Evolutionary conservation across 2,888 invertebrate genomes (phyloP).

Genomic region (Stenurella melanura): DNA sequence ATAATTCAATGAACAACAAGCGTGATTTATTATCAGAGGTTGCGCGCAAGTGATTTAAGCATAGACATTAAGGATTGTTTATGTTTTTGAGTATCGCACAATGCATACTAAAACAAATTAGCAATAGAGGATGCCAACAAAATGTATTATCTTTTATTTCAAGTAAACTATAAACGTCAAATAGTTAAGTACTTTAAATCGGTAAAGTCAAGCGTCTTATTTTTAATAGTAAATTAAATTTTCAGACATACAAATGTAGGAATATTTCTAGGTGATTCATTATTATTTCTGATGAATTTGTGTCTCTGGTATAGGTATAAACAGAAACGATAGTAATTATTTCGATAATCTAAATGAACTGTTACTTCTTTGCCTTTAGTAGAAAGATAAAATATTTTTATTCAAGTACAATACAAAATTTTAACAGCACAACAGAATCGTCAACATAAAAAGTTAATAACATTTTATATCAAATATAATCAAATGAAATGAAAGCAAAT

Average conservation of each 20-base stretch:
- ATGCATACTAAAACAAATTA: constrained; percentile 19
- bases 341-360: no score
- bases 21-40: constrained; percentile 7
- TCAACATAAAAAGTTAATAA: no score
- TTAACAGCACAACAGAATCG: no score
- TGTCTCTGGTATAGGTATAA: background rate
- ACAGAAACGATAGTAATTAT: no score
- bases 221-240: constrained; percentile 15
- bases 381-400: no score
- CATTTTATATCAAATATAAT: no score
- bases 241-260: background rate
- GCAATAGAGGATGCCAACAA: constrained; percentile 14
- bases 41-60: constrained; percentile 7
- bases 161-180: constrained; percentile 17
- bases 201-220: background rate
- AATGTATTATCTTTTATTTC: constrained; percentile 3
- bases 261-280: constrained; percentile 18
- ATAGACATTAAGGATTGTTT: background rate
- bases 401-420: no score
- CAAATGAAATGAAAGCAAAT: no score
- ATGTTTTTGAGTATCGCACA: constrained; percentile 8
- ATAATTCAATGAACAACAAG: constrained; percentile 6
- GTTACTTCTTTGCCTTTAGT: no score
- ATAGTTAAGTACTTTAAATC: constrained; percentile 9
- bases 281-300: background rate